Percentiles rank a stretch among this genome's conserved stretches.
Evolutionary conservation across 2,797 vertebrate genomes (phyloP).

Genomic region (Paedocypris micromegethes): DNA sequence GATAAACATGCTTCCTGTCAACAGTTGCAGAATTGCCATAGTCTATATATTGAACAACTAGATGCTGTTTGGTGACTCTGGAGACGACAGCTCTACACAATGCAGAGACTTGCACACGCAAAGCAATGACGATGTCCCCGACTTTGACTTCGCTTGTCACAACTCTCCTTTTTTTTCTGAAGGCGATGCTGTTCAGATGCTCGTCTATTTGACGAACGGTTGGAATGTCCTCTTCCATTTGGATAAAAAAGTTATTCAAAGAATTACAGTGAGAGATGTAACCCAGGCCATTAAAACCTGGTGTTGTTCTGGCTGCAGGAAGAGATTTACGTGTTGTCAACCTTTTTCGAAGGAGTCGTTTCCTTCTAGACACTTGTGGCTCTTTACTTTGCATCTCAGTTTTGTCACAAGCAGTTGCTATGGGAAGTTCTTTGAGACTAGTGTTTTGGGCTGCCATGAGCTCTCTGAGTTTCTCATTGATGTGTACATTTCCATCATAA

Average conservation of each 20-base stretch:
- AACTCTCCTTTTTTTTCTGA: slow-evolving; percentile 42
- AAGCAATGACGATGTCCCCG: slow-evolving; percentile 69
- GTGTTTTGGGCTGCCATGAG: slow-evolving; percentile 47
- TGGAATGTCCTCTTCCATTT: slow-evolving; percentile 73
- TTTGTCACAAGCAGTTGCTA: neutral
- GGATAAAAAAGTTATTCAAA: slow-evolving; percentile 72
- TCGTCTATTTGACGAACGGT: slow-evolving; percentile 67
- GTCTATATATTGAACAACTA: slow-evolving; percentile 81
- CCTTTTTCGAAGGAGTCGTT: too few species aligned
- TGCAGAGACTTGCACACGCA: slow-evolving; percentile 63
- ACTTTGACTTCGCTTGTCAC: slow-evolving; percentile 47
- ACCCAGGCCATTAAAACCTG: slow-evolving; percentile 59
- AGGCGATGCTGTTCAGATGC: slow-evolving; percentile 61
- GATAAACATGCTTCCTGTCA: slow-evolving; percentile 61
- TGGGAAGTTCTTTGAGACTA: neutral
- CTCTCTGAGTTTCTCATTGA: slow-evolving; percentile 77
- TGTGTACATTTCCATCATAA: slow-evolving; percentile 71
- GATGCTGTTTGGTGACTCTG: slow-evolving; percentile 42
- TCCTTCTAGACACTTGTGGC: neutral
- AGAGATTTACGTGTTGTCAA: slow-evolving; percentile 54
- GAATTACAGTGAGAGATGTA: slow-evolving; percentile 69
- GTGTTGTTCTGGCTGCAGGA: slow-evolving; percentile 54
- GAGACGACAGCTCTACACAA: slow-evolving; percentile 77
- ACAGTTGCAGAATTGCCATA: slow-evolving; percentile 76
- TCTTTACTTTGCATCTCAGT: neutral